Percentiles rank a stretch among this genome's conserved stretches.
These are phyloP conservation scores for Microctonus aethiopoides DNA, from an alignment of 2,888 invertebrate species.

Conservation along the genomic window DNA sequence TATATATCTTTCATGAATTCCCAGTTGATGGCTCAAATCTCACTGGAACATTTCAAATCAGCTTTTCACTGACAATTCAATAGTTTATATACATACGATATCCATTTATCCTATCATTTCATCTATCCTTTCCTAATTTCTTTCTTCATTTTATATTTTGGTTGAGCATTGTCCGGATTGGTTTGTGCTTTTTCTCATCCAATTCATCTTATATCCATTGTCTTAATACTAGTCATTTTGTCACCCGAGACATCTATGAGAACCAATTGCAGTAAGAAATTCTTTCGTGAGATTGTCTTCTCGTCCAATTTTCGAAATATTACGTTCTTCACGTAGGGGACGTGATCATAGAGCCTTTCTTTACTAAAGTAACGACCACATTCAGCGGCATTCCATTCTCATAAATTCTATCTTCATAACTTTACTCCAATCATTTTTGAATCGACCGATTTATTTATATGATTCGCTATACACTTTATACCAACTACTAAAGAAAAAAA, in stretches of 20 bases:
- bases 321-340: not conserved
- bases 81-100: not conserved
- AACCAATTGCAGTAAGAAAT: slow-evolving; percentile 18
- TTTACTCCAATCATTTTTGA: not conserved
- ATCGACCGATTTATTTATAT: not conserved
- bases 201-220: not conserved
- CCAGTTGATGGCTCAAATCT: slow-evolving; percentile 24
- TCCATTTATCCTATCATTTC: not conserved
- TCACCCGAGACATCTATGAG: not conserved
- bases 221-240: not conserved
- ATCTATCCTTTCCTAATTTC: not conserved
- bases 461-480: not conserved
- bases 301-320: slow-evolving; percentile 30
- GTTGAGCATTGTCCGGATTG: not conserved
- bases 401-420: not conserved
- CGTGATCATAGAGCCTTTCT: not conserved
- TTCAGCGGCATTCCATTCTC: not conserved
- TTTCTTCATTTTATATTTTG: not conserved
- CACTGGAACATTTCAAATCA: slow-evolving; percentile 26
- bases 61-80: slow-evolving; percentile 32
- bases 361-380: not conserved
- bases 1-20: slow-evolving; percentile 27
- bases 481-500: not conserved
- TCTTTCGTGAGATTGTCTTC: slow-evolving; percentile 18
- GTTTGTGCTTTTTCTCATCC: not conserved